Percentiles rank a stretch among this genome's conserved stretches.
These are phyloP conservation scores for Lymantria monacha DNA, from an alignment of 2,888 invertebrate species.

Conservation along the genomic window DNA sequence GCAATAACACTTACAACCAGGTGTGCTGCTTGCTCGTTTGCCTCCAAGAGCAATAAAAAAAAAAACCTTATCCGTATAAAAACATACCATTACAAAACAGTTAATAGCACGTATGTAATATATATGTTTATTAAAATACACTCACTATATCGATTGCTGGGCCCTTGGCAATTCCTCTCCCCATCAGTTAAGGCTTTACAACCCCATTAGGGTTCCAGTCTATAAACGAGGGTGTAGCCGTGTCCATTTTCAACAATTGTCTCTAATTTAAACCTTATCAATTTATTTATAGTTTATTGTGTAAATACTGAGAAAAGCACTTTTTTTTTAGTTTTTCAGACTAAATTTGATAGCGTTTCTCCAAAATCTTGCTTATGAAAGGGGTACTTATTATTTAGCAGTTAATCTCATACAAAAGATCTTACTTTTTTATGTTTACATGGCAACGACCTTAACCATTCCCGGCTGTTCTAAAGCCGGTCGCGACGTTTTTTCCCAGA, in stretches of 20 bases:
- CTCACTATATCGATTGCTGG: constrained; percentile 38
- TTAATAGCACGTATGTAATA: not conserved
- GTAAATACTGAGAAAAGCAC: constrained; percentile 62
- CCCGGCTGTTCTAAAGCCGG: constrained; percentile 35
- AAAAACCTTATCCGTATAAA: too few relatives aligned
- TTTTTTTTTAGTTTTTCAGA: constrained; percentile 5
- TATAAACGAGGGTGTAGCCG: constrained; percentile 34
- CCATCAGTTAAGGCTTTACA: constrained; percentile 37
- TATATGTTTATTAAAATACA: constrained; percentile 13
- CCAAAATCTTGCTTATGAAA: too few relatives aligned
- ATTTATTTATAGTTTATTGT: constrained; percentile 26
- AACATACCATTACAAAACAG: too few relatives aligned
- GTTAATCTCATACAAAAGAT: too few relatives aligned
- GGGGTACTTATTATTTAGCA: too few relatives aligned
- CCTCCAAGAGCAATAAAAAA: too few relatives aligned
- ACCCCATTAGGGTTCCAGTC: constrained; percentile 39
- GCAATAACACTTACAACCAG: too few relatives aligned
- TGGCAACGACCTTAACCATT: constrained; percentile 66
- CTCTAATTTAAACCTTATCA: constrained; percentile 11
- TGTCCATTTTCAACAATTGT: constrained; percentile 13
- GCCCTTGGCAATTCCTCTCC: constrained; percentile 35
- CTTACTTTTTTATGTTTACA: constrained; percentile 54
- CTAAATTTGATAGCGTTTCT: too few relatives aligned
- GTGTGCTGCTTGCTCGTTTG: too few relatives aligned
- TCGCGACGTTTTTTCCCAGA: constrained; percentile 45